Conservation (phyloP, 2,797 vertebrate species). For the Hippopotamyrus pictus region DNA sequence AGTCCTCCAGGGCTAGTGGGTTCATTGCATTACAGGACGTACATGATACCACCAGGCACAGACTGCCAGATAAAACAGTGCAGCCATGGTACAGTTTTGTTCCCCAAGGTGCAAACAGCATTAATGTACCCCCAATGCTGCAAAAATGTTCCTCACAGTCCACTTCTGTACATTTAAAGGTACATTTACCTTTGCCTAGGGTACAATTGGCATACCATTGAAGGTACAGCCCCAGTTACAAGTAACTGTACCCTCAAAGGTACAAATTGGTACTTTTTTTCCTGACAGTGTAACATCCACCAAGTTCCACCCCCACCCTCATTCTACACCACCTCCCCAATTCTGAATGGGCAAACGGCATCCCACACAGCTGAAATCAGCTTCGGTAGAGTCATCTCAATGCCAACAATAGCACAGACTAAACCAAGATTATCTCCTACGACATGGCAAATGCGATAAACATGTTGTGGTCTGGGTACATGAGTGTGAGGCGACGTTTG, state of each 20-base stretch:
- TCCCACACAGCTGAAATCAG: not conserved
- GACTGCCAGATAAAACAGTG: not conserved
- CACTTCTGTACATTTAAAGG: not conserved
- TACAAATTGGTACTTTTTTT: not conserved
- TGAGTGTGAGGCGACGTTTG: not conserved
- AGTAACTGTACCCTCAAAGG: not conserved
- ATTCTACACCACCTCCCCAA: not conserved
- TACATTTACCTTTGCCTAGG: not conserved
- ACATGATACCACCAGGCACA: not conserved
- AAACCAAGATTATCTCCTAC: not conserved
- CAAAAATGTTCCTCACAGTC: not conserved
- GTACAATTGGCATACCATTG: not conserved
- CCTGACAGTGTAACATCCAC: not conserved
- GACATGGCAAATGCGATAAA: not conserved
- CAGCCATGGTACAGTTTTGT: not conserved
- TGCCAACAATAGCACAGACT: not conserved
- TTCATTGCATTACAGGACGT: not conserved
- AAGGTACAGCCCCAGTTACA: not conserved
- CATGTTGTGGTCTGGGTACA: not conserved
- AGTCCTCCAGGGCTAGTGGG: not conserved
- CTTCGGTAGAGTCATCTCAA: not conserved
- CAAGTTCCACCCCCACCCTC: not conserved
- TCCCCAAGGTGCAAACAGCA: not conserved
- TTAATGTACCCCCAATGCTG: not conserved
- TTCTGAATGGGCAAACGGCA: not conserved